These are phyloP conservation scores for Spheniscus humboldti DNA, from an alignment of 2,797 vertebrate genomes.

Conservation along the genomic window DNA sequence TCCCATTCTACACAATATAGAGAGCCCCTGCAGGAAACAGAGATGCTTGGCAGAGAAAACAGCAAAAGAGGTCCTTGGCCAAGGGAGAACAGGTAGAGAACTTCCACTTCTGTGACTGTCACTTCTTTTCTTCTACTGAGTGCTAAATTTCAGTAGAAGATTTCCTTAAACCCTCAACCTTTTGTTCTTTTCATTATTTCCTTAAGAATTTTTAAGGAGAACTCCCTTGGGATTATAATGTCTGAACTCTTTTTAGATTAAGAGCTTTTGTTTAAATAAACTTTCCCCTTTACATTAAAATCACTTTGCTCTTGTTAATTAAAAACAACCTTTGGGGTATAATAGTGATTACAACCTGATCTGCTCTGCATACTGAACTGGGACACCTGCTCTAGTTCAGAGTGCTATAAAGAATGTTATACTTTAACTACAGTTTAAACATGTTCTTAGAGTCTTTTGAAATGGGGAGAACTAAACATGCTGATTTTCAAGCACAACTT, in stretches of 20 bases:
- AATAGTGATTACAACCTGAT: slow-evolving; percentile 21
- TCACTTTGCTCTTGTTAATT: slow-evolving; percentile 42
- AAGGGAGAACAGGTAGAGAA: background rate
- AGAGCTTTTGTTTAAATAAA: slow-evolving; percentile 44
- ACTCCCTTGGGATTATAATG: background rate
- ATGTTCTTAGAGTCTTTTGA: background rate
- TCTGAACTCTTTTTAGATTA: background rate
- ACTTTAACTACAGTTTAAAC: slow-evolving; percentile 23
- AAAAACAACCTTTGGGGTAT: slow-evolving; percentile 36
- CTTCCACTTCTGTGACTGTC: background rate
- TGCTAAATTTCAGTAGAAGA: background rate
- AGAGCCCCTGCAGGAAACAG: background rate
- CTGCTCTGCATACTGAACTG: background rate
- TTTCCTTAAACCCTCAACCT: background rate
- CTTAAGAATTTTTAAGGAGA: background rate
- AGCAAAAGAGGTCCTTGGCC: background rate
- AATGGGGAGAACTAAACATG: background rate
- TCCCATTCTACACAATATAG: background rate
- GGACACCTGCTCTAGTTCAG: background rate
- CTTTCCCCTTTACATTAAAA: slow-evolving; percentile 7
- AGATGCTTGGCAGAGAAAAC: background rate
- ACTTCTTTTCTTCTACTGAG: background rate
- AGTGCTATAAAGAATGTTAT: background rate
- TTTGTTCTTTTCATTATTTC: slow-evolving; percentile 16
- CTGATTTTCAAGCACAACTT: slow-evolving; percentile 13